These are phyloP conservation scores for Campaea margaritaria DNA, from an alignment of 2,888 invertebrate species.

Conservation along the genomic window DNA sequence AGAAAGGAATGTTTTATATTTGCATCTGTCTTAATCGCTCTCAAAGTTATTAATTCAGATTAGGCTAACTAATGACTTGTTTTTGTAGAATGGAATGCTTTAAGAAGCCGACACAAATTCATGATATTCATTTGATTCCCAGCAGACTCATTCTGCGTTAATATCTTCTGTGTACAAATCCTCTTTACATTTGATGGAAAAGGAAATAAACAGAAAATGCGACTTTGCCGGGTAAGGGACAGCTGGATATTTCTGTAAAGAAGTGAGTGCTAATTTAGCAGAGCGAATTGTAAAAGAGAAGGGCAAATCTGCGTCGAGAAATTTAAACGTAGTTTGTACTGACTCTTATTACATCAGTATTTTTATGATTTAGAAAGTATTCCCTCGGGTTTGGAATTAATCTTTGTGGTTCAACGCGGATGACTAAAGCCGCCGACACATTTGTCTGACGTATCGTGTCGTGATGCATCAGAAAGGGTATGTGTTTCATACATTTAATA, in stretches of 20 bases:
- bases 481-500: too few relatives aligned
- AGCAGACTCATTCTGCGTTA: constrained; percentile 41
- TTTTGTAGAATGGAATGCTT: constrained; percentile 4
- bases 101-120: constrained; percentile 15
- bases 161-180: constrained; percentile 44
- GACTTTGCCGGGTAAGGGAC: constrained; percentile 46
- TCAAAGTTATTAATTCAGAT: constrained; percentile 17
- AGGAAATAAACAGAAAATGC: constrained; percentile 54
- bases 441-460: too few relatives aligned
- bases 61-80: constrained; percentile 20
- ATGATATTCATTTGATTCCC: constrained; percentile 27
- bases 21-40: constrained; percentile 18
- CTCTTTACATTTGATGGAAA: constrained; percentile 46
- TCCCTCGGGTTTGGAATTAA: neutral
- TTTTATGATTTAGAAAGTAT: neutral
- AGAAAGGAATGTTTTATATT: constrained; percentile 19
- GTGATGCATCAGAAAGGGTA: too few relatives aligned
- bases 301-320: constrained; percentile 40
- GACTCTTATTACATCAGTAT: constrained; percentile 5
- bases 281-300: constrained; percentile 55
- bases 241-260: constrained; percentile 48
- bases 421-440: too few relatives aligned
- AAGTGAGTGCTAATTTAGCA: constrained; percentile 61
- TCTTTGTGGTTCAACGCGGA: too few relatives aligned
- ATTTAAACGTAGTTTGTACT: constrained; percentile 15